These are phyloP conservation scores for Acanthornis magna DNA, from an alignment of 2,797 vertebrate genomes.

Conservation along the genomic window DNA sequence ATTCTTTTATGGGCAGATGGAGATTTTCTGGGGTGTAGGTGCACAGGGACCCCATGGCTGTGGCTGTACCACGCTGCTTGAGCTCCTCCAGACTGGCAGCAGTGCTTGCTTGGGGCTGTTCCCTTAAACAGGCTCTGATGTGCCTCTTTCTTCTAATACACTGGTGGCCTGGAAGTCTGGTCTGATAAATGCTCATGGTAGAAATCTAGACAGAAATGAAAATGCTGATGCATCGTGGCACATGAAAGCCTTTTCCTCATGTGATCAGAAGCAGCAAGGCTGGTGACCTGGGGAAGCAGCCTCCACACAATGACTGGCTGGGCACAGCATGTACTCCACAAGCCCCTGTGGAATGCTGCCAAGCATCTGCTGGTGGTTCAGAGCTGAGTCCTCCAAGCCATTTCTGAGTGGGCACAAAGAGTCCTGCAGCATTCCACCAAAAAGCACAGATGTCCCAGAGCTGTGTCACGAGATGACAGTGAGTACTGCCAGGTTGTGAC, in stretches of 20 bases:
- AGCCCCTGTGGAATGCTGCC: background rate
- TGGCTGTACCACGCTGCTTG: background rate
- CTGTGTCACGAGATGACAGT: background rate
- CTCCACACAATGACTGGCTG: fast-evolving
- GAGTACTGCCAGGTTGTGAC: background rate
- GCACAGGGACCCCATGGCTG: background rate
- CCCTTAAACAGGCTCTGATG: background rate
- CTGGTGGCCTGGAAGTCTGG: background rate
- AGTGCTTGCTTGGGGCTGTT: background rate
- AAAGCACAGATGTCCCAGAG: background rate
- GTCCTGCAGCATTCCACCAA: background rate
- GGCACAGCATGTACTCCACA: background rate
- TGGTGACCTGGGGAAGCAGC: background rate
- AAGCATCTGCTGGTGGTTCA: background rate
- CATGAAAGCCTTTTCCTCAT: background rate
- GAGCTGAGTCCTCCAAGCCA: background rate
- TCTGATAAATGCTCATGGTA: background rate
- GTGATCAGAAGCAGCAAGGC: background rate
- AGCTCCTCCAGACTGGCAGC: background rate
- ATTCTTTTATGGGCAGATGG: fast-evolving
- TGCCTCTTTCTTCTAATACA: background rate
- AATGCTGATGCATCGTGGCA: background rate
- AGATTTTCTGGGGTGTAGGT: background rate
- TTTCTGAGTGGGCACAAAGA: background rate
- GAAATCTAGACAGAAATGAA: background rate